Conservation (phyloP, 2,113 vertebrate species). For the Azemiops feae region DNA sequence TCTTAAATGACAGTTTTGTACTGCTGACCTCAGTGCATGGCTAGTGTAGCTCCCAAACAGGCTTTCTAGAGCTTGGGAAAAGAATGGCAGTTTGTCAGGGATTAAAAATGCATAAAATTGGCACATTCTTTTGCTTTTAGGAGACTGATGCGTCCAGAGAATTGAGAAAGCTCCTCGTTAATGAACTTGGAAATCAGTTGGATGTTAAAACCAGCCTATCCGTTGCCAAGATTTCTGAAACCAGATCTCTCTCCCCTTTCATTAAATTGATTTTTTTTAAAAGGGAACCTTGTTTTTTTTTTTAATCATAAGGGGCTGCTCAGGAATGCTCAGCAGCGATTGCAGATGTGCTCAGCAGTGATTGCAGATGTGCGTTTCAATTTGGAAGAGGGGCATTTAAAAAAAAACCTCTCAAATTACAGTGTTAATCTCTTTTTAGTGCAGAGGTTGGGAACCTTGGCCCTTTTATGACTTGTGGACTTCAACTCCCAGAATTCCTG, state of each 20-base stretch:
- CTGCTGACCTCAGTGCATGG: neutral
- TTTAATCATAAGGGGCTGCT: neutral
- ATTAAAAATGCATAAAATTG: neutral
- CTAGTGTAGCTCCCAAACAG: neutral
- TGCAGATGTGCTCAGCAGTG: neutral
- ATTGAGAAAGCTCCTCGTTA: neutral
- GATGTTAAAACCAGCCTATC: neutral
- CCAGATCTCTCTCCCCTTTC: neutral
- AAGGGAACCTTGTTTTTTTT: neutral
- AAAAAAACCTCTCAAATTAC: neutral
- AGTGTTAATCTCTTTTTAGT: neutral
- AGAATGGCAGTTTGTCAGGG: neutral
- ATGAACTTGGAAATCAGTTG: neutral
- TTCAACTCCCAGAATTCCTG: no score
- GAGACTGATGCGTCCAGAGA: neutral
- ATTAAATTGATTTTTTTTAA: neutral
- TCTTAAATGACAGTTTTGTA: neutral
- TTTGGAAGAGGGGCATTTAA: neutral
- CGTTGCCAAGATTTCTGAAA: neutral
- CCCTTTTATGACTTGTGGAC: neutral
- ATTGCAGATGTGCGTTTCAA: neutral
- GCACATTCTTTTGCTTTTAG: neutral
- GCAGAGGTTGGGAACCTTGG: neutral
- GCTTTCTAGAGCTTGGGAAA: neutral
- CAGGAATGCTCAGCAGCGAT: neutral